Evolutionary conservation across 2,797 vertebrate genomes (phyloP), one percentile per base, ranked within the genome.

Genomic region (Neopelma chrysocephalum): DNA sequence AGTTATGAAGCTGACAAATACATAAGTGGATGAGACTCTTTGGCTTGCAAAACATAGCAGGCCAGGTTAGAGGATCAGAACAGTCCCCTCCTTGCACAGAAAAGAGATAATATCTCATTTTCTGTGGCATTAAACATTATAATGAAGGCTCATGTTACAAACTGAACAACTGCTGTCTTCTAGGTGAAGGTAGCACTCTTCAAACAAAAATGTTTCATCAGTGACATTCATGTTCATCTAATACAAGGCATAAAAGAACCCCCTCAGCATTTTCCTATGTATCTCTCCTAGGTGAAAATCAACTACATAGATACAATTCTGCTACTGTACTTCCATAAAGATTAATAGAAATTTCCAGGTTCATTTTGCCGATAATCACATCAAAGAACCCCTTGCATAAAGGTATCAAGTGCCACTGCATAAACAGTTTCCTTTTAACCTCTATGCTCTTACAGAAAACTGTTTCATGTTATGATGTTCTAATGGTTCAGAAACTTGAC

Each of bases 1-100:
- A 77, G 45, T 90, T 85, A 77, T 45, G 66, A 91, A 88, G 62
- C 58, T 72, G 53, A 86, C 73, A 62, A 95, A 90, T 91, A 60
- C 22, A 0, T 64, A 89, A 87, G 29, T 53, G 62, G 29, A 62
- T 87, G n/a, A 92, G 65, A 86, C 66, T 72, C 26, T 87, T 65
- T 69, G 31, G 48, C 36, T 87, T 89, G 32, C 60, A 50, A 81
- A 57, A 89, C 82, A 62, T 12, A 48, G 47, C n/a, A 83, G 72
- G 58, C 47, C 65, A 78, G 18, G 8, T 86, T 54, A 69, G 58
- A 77, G 60, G 43, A 69, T 43, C 20, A 15, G 32, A 75, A 70
- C 18, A 64, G 20, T 15, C 22, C 12, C 12, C 38, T 78, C 12
- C 27, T 48, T 75, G 27, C 32, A 68, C 3, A 38, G 40, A 23